These are phyloP conservation scores for Meloidogyne hapla DNA, from an alignment of 1,140 invertebrate genomes.

Conservation along the genomic window DNA sequence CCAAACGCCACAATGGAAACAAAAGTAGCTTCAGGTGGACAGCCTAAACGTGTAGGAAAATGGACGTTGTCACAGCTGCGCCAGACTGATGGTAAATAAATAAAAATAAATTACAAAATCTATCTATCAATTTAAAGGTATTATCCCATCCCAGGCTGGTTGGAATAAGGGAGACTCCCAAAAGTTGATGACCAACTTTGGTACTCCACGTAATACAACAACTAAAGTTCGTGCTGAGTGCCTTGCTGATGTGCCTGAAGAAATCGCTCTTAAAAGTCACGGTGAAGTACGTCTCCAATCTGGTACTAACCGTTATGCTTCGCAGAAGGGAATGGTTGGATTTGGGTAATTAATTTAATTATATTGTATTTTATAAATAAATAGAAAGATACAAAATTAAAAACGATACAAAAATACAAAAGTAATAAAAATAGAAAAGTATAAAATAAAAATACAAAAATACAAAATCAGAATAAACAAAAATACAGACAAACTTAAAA, in stretches of 20 bases:
- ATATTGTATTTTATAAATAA: background rate
- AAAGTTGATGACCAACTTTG: conserved; percentile 64
- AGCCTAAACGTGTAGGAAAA: conserved; percentile 62
- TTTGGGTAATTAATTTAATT: conserved; percentile 50
- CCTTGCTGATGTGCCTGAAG: conserved; percentile 60
- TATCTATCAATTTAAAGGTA: conserved; percentile 32
- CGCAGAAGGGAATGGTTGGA: conserved; percentile 53
- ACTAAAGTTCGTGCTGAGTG: conserved; percentile 57
- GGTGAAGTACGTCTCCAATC: conserved; percentile 64
- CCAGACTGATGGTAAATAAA: conserved; percentile 52
- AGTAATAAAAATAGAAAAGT: too few species aligned
- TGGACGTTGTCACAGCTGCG: conserved; percentile 63
- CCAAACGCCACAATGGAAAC: conserved; percentile 64
- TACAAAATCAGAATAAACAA: too few species aligned
- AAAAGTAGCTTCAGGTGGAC: conserved; percentile 57
- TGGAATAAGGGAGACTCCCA: conserved; percentile 65
- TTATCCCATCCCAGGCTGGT: conserved; percentile 64
- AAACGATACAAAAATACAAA: background rate
- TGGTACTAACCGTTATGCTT: conserved; percentile 55
- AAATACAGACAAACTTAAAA: too few species aligned
- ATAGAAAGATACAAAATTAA: background rate
- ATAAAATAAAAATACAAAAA: background rate
- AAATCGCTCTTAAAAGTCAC: conserved; percentile 53
- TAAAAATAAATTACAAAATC: background rate
- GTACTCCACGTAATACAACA: conserved; percentile 63